These are phyloP conservation scores for Eremophila alpestris DNA, from an alignment of 2,797 vertebrate genomes.

Conservation along the genomic window DNA sequence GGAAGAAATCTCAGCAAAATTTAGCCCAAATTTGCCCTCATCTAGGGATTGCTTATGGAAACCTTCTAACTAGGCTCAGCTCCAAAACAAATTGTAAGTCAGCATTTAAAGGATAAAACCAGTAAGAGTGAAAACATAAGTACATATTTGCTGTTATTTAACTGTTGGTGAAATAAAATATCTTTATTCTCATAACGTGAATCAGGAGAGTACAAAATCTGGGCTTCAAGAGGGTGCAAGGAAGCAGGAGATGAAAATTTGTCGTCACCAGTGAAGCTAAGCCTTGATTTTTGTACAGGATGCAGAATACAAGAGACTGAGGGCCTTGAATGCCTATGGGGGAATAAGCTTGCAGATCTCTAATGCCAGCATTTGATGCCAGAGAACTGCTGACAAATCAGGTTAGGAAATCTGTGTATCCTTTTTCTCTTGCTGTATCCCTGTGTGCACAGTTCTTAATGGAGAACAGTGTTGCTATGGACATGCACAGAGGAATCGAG, in stretches of 20 bases:
- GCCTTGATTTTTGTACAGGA: not conserved
- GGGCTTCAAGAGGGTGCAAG: not conserved
- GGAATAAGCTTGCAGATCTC: not conserved
- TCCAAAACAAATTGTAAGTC: not conserved
- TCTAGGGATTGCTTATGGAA: not conserved
- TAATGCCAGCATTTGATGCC: slow-evolving; percentile 1
- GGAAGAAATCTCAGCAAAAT: not conserved
- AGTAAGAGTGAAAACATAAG: not conserved
- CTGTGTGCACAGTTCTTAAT: not conserved
- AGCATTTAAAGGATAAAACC: not conserved
- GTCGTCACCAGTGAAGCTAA: not conserved
- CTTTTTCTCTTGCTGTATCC: not conserved
- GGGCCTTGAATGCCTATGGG: not conserved
- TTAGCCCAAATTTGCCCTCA: not conserved
- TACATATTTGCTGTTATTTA: not conserved
- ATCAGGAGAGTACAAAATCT: not conserved
- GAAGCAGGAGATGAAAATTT: not conserved
- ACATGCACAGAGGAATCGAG: not conserved
- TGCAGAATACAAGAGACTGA: not conserved
- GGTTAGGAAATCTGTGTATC: not conserved
- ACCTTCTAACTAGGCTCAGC: not conserved
- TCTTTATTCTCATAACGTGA: not conserved
- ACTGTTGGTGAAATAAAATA: not conserved
- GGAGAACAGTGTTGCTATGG: not conserved
- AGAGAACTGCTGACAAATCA: not conserved